phyloP scores from a whole-genome alignment of 2,113 vertebrate species.

The Machaerirhynchus nigripectus region DNA sequence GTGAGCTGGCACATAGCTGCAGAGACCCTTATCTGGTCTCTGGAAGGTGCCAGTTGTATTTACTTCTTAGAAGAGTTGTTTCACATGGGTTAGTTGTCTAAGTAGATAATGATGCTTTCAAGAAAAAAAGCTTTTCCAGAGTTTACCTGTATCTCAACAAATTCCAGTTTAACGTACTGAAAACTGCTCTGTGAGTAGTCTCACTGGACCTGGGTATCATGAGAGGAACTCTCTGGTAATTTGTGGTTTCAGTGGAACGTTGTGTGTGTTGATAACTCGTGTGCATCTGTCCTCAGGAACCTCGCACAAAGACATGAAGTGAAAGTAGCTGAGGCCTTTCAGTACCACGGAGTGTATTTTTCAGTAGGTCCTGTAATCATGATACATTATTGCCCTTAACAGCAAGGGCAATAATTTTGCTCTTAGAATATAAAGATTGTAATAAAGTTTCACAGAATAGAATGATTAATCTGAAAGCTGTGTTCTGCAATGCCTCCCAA shows the following conservation, averaged over 20 bases:
- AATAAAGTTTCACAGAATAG: not conserved
- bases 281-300: not conserved
- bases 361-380: not conserved
- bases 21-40: not conserved
- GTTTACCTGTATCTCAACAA: not conserved
- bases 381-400: not conserved
- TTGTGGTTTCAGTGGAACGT: not conserved
- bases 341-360: not conserved
- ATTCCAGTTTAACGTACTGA: not conserved
- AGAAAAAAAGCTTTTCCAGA: not conserved
- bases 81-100: not conserved
- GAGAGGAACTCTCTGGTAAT: not conserved
- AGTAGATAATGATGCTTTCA: not conserved
- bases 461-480: not conserved
- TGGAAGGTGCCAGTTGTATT: not conserved
- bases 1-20: not conserved
- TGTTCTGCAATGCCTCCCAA: not conserved
- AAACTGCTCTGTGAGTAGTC: not conserved
- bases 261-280: not conserved
- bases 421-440: not conserved
- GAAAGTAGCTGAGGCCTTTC: not conserved
- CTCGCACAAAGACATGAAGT: not conserved
- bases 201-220: rapidly evolving
- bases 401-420: not conserved
- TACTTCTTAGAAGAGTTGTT: not conserved